Percentiles rank a stretch among this genome's conserved stretches.
These are phyloP conservation scores for Huso huso DNA, from an alignment of 2,797 vertebrate genomes.

Conservation along the genomic window DNA sequence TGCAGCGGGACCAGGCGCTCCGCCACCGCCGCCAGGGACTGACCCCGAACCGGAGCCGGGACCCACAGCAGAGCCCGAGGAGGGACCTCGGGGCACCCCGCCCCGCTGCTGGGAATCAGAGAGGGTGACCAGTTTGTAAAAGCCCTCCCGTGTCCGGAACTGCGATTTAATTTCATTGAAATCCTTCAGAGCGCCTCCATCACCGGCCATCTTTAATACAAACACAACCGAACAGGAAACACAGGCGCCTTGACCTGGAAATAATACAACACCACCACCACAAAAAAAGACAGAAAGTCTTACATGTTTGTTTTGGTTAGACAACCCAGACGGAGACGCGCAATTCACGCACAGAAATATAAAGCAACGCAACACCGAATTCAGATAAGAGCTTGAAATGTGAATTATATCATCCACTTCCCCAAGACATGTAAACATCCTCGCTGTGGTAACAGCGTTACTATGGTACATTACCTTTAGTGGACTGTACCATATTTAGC, in stretches of 20 bases:
- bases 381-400: too few species aligned
- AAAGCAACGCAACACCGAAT: too few species aligned
- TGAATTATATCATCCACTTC: too few species aligned
- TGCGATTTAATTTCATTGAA: constrained; percentile 86
- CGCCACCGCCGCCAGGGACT: constrained; percentile 53
- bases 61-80: constrained; percentile 53
- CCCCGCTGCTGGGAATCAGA: constrained; percentile 75
- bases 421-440: too few species aligned
- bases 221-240: constrained; percentile 63
- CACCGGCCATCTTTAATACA: constrained; percentile 72
- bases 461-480: too few species aligned
- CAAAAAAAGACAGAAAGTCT: too few species aligned
- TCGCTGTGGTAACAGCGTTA: too few species aligned
- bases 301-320: too few species aligned
- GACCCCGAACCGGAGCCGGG: constrained; percentile 49
- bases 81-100: constrained; percentile 56
- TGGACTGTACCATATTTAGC: too few species aligned
- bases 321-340: too few species aligned
- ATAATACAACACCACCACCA: constrained; percentile 26
- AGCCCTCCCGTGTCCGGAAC: constrained; percentile 85
- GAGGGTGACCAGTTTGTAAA: constrained; percentile 83
- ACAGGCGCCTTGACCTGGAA: constrained; percentile 58
- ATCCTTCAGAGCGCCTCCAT: constrained; percentile 72
- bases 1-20: constrained; percentile 61
- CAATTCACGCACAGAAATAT: too few species aligned